phyloP scores from a whole-genome alignment of 2,797 vertebrate genomes.

The Pseudomugil tenellus region DNA sequence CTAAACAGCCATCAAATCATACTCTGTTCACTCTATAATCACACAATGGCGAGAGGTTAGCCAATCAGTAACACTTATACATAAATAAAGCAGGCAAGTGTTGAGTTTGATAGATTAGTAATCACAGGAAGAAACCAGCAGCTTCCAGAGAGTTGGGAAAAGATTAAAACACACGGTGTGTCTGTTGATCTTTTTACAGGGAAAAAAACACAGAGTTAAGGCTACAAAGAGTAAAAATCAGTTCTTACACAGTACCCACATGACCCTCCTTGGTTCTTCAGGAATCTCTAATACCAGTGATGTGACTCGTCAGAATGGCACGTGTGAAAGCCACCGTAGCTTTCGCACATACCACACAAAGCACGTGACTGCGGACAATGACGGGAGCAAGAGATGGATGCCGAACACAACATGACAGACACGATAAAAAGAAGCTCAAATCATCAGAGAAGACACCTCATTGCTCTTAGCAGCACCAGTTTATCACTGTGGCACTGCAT shows the following conservation, averaged over 20 bases:
- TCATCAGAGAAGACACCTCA: constrained; percentile 25
- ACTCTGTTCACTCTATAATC: constrained; percentile 15
- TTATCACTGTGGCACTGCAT: constrained; percentile 30
- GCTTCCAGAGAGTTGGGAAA: constrained; percentile 39
- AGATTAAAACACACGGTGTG: constrained; percentile 23
- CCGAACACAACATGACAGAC: constrained; percentile 64
- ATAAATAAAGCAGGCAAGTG: constrained; percentile 28
- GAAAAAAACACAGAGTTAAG: constrained; percentile 12
- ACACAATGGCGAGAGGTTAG: constrained; percentile 22
- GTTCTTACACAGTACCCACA: constrained; percentile 28
- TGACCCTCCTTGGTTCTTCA: constrained; percentile 64
- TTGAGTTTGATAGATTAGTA: constrained; percentile 39
- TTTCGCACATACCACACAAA: constrained; percentile 26
- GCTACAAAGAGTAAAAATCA: constrained; percentile 4
- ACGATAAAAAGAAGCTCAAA: constrained; percentile 31
- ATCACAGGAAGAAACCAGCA: constrained; percentile 33
- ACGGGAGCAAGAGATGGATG: constrained; percentile 77
- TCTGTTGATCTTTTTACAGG: constrained; percentile 12
- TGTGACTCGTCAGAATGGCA: constrained; percentile 73
- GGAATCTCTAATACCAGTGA: constrained; percentile 64
- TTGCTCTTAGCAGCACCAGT: constrained; percentile 15
- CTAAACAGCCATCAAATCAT: constrained; percentile 26
- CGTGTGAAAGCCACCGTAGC: constrained; percentile 73
- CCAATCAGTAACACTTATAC: constrained; percentile 25
- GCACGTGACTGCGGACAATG: constrained; percentile 72